Conservation (phyloP, 1,140 invertebrate genomes). For the Tyrophagus putrescentiae region DNA sequence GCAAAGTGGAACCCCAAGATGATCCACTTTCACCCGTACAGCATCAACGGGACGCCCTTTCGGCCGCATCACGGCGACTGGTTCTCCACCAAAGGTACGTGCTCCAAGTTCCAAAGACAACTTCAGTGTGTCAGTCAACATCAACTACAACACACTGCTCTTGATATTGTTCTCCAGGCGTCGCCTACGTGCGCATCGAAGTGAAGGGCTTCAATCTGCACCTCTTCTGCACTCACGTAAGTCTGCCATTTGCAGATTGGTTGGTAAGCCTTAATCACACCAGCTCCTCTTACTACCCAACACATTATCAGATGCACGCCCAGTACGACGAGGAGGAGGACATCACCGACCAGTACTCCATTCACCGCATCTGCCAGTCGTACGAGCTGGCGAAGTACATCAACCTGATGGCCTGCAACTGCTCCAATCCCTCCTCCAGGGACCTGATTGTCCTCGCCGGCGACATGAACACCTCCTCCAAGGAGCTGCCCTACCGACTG, state of each 20-base stretch:
- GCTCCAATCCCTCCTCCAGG: neutral
- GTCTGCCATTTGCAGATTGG: neutral
- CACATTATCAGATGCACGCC: slow-evolving; percentile 22
- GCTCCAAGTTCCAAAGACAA: no score
- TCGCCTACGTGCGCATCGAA: slow-evolving; percentile 21
- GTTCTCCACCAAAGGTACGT: slow-evolving; percentile 24
- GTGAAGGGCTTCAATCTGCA: slow-evolving; percentile 19
- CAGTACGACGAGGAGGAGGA: slow-evolving; percentile 23
- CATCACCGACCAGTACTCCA: slow-evolving; percentile 23
- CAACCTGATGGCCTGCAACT: slow-evolving; percentile 18
- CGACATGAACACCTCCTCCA: slow-evolving; percentile 23
- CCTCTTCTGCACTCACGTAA: slow-evolving; percentile 24
- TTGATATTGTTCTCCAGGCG: slow-evolving; percentile 11
- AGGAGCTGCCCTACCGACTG: slow-evolving; percentile 23
- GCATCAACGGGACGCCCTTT: slow-evolving; percentile 24
- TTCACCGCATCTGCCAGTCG: slow-evolving; percentile 25
- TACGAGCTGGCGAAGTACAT: slow-evolving; percentile 25
- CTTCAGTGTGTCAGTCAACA: slow-evolving; percentile 6
- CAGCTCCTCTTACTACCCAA: no score
- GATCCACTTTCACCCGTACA: slow-evolving; percentile 23
- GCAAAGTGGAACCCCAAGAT: slow-evolving; percentile 20
- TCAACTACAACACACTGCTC: neutral
- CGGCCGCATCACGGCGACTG: slow-evolving; percentile 23
- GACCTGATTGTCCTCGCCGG: slow-evolving; percentile 24
- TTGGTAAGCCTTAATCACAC: neutral